A percentile compares a stretch with the other conserved stretches of the same genome.
phyloP scores from a whole-genome alignment of 1,140 invertebrate species.

The Uloborus diversus region DNA sequence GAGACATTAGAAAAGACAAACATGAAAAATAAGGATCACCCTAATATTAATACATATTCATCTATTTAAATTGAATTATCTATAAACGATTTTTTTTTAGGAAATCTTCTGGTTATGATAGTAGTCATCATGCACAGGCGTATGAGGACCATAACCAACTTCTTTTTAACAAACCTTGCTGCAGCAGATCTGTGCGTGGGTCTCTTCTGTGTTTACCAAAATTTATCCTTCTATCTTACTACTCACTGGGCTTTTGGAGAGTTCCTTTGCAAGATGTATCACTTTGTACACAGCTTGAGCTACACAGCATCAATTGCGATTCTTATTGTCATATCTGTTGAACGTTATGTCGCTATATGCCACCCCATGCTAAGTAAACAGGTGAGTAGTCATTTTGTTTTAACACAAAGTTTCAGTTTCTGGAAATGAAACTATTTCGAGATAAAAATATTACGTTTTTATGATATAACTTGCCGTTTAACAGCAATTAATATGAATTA shows the following conservation, averaged over 20 bases:
- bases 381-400: constrained; percentile 29
- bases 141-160: constrained; percentile 82
- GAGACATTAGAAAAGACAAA: no score
- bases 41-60: no score
- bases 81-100: constrained; percentile 73
- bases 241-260: constrained; percentile 80
- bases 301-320: constrained; percentile 85
- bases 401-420: background rate
- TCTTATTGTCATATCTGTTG: constrained; percentile 81
- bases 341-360: constrained; percentile 82
- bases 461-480: no score
- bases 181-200: constrained; percentile 85
- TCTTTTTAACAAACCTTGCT: constrained; percentile 83
- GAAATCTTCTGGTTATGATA: constrained; percentile 82
- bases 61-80: no score
- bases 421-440: background rate
- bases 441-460: background rate
- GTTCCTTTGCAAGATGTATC: constrained; percentile 84
- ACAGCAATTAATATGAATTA: no score
- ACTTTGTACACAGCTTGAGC: constrained; percentile 80
- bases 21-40: no score
- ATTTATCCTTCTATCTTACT: constrained; percentile 79
- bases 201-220: constrained; percentile 86
- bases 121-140: constrained; percentile 80
- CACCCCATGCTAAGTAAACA: constrained; percentile 82